Evolutionary conservation across 2,888 invertebrate species (phyloP).

Genomic region (Seira musarum): DNA sequence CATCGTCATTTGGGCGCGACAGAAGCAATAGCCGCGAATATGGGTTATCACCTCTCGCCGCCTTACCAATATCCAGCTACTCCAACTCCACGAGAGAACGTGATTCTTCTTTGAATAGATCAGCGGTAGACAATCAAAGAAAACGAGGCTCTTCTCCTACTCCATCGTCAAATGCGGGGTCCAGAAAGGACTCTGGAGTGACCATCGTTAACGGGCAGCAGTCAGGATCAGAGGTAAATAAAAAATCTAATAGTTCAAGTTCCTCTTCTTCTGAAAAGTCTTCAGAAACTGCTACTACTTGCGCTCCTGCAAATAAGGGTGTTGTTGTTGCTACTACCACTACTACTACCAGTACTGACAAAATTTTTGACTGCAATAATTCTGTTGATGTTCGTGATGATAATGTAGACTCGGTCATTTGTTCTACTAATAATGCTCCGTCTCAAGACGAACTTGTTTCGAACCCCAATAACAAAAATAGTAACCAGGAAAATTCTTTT

Average conservation of each 20-base stretch:
- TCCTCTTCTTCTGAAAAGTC: slow-evolving; percentile 61
- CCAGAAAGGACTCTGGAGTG: slow-evolving; percentile 34
- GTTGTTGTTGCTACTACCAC: slow-evolving; percentile 57
- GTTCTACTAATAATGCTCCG: slow-evolving; percentile 37
- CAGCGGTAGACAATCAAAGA: slow-evolving; percentile 48
- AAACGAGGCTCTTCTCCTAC: slow-evolving; percentile 57
- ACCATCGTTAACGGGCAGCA: slow-evolving; percentile 15
- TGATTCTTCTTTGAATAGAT: slow-evolving; percentile 46
- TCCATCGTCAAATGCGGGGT: slow-evolving; percentile 31
- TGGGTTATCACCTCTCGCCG: slow-evolving; percentile 51
- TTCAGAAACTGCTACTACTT: slow-evolving; percentile 62
- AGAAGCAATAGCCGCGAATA: slow-evolving; percentile 66
- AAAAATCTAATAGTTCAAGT: slow-evolving; percentile 39
- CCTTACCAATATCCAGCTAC: slow-evolving; percentile 36
- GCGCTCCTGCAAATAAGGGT: slow-evolving; percentile 63
- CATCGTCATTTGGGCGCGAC: slow-evolving; percentile 59
- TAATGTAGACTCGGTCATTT: slow-evolving; percentile 42
- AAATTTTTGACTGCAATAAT: slow-evolving; percentile 50
- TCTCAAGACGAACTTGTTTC: slow-evolving; percentile 34
- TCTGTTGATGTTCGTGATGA: slow-evolving; percentile 44
- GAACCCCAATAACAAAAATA: slow-evolving; percentile 10
- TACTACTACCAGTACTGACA: slow-evolving; percentile 56
- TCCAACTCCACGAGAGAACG: slow-evolving; percentile 48
- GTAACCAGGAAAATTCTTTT: slow-evolving; percentile 38
- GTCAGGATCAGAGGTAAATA: slow-evolving; percentile 64